Conservation (phyloP, 2,113 vertebrate genomes). For the Coturnix japonica region DNA sequence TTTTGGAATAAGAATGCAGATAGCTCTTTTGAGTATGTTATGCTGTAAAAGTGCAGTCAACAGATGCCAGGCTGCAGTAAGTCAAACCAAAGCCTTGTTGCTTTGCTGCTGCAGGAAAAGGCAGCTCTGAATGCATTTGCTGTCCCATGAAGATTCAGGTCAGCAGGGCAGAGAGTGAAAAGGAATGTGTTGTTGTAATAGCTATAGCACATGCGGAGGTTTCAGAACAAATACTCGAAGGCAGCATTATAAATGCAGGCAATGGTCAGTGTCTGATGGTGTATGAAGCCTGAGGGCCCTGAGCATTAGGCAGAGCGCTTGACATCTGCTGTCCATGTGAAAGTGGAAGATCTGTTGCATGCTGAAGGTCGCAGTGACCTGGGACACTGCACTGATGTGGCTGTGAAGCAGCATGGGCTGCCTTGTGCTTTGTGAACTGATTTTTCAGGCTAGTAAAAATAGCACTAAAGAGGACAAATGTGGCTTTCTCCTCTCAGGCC, state of each 20-base stretch:
- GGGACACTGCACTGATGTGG: background rate
- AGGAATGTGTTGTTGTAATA: slow-evolving; percentile 4
- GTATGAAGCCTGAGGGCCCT: background rate
- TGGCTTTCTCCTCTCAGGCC: background rate
- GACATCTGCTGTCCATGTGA: slow-evolving; percentile 1
- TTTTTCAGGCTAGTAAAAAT: background rate
- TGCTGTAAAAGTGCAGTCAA: background rate
- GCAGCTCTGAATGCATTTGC: background rate
- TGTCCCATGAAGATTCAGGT: background rate
- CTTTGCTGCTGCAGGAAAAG: background rate
- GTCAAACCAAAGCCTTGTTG: slow-evolving; percentile 10
- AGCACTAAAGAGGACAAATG: background rate
- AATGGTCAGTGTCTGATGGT: background rate
- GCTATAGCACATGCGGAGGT: background rate
- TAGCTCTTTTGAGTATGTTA: background rate
- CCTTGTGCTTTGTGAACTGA: background rate
- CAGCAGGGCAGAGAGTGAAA: background rate
- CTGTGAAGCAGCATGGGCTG: background rate
- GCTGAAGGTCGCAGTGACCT: slow-evolving; percentile 24
- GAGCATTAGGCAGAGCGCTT: background rate
- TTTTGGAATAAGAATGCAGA: background rate
- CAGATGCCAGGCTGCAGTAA: slow-evolving; percentile 17
- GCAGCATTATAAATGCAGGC: background rate
- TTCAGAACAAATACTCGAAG: background rate
- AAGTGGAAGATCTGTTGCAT: background rate